phyloP scores from a whole-genome alignment of 2,888 invertebrate genomes.

The Oxycera nigricornis region DNA sequence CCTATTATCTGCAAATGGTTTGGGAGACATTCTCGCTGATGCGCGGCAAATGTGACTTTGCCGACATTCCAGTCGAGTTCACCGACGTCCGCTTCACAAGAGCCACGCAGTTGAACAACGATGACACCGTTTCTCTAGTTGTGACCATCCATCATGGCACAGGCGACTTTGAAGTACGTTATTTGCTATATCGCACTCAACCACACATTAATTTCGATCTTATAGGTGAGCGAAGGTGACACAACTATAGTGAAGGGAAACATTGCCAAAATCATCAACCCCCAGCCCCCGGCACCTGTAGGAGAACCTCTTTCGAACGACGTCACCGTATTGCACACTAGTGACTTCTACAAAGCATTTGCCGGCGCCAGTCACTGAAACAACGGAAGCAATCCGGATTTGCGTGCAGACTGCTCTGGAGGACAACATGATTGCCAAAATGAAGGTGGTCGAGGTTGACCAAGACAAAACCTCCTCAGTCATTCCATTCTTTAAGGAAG shows the following conservation, averaged over 20 bases:
- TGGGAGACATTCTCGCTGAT: constrained; percentile 82
- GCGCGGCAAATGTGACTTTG: constrained; percentile 69
- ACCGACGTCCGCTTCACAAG: constrained; percentile 84
- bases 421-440: constrained; percentile 70
- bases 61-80: constrained; percentile 80
- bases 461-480: constrained; percentile 64
- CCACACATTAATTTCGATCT: constrained; percentile 46
- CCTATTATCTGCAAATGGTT: constrained; percentile 77
- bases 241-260: constrained; percentile 75
- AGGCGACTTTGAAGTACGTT: constrained; percentile 66
- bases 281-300: constrained; percentile 47
- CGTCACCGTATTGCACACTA: constrained; percentile 63
- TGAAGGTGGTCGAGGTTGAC: constrained; percentile 69
- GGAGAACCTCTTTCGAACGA: constrained; percentile 50
- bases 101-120: constrained; percentile 79
- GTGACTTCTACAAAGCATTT: constrained; percentile 73
- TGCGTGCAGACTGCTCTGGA: constrained; percentile 77
- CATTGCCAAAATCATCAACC: constrained; percentile 63
- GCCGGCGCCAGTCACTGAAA: constrained; percentile 51
- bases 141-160: constrained; percentile 69
- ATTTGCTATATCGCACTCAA: neutral
- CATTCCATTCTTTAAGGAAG: constrained; percentile 66
- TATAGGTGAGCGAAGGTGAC: constrained; percentile 72
- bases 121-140: constrained; percentile 65
- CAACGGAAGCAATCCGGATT: constrained; percentile 66